A percentile compares a stretch with the other conserved stretches of the same genome.
Conservation (phyloP, 2,888 invertebrate genomes). For the Carcina quercana region DNA sequence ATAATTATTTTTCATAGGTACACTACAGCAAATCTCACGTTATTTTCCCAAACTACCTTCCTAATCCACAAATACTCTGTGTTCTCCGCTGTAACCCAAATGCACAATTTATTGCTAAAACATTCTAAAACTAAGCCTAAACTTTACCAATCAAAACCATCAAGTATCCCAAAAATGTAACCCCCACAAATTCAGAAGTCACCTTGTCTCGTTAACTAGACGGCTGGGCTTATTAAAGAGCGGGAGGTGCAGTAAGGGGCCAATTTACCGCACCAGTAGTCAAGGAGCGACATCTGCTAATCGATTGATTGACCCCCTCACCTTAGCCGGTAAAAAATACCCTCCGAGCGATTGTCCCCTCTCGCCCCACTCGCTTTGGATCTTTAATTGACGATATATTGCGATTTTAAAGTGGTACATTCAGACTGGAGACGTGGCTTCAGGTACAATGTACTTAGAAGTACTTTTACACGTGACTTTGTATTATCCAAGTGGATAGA, state of each 20-base stretch:
- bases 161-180: no score
- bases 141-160: no score
- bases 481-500: no score
- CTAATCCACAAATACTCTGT: no score
- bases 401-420: constrained; percentile 2
- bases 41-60: no score
- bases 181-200: constrained; percentile 5
- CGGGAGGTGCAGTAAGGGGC: constrained; percentile 42
- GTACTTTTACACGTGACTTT: no score
- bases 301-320: constrained; percentile 69
- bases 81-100: no score
- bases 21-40: no score
- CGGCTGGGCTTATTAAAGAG: constrained; percentile 35
- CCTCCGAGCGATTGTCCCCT: constrained; percentile 36
- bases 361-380: constrained; percentile 28
- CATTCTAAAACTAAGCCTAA: no score
- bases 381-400: constrained; percentile 32
- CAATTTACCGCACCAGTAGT: constrained; percentile 68
- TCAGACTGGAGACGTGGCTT: background rate
- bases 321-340: constrained; percentile 57
- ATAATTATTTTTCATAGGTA: no score
- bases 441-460: background rate
- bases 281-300: constrained; percentile 68
- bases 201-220: constrained; percentile 24
- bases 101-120: no score